phyloP scores from a whole-genome alignment of 2,888 invertebrate genomes.

The Callosobruchus maculatus region DNA sequence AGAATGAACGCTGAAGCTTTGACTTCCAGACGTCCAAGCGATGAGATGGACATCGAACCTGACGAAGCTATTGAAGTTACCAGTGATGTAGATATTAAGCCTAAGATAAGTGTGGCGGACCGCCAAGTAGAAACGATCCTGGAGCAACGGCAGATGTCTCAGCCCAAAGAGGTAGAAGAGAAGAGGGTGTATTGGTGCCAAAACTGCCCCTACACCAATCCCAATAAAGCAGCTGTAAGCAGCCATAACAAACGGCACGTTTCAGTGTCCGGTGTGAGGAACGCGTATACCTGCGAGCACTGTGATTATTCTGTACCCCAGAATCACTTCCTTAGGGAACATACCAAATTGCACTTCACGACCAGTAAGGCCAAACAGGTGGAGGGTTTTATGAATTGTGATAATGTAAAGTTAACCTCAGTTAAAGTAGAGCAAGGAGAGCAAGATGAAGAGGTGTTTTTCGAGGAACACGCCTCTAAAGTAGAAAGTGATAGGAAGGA shows the following conservation, averaged over 20 bases:
- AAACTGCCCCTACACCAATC: slow-evolving; percentile 76
- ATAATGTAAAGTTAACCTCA: slow-evolving; percentile 57
- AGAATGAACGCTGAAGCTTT: slow-evolving; percentile 66
- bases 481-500: slow-evolving; percentile 24
- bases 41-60: slow-evolving; percentile 37
- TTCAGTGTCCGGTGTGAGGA: slow-evolving; percentile 56
- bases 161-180: slow-evolving; percentile 47
- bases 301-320: slow-evolving; percentile 80
- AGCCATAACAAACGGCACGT: slow-evolving; percentile 74
- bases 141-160: slow-evolving; percentile 51
- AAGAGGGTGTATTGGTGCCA: slow-evolving; percentile 67
- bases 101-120: slow-evolving; percentile 54
- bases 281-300: slow-evolving; percentile 69
- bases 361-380: slow-evolving; percentile 55
- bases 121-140: slow-evolving; percentile 60
- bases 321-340: slow-evolving; percentile 71
- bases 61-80: slow-evolving; percentile 37
- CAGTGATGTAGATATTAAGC: slow-evolving; percentile 52
- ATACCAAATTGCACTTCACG: slow-evolving; percentile 73
- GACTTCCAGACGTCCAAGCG: slow-evolving; percentile 52
- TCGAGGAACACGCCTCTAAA: slow-evolving; percentile 32
- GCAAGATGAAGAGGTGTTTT: slow-evolving; percentile 25
- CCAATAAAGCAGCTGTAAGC: slow-evolving; percentile 67
- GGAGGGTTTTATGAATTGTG: slow-evolving; percentile 61
- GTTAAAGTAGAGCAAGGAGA: slow-evolving; percentile 50